Conservation (phyloP, 2,113 vertebrate genomes). For the Semnornis frantzii region DNA sequence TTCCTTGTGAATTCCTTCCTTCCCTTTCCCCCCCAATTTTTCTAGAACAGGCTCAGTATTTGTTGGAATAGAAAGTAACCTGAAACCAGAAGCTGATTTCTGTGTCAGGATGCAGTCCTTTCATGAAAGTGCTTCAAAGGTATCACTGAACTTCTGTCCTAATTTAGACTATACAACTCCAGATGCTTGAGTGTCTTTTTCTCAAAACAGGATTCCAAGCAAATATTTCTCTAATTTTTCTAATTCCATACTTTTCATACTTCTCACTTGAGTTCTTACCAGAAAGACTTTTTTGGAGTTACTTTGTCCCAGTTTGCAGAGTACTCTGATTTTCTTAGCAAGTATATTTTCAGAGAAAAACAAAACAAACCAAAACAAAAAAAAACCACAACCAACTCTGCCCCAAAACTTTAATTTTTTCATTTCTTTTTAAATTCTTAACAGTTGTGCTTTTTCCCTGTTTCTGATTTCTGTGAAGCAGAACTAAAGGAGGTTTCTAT, state of each 20-base stretch:
- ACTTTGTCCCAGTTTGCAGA: background rate
- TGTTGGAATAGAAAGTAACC: background rate
- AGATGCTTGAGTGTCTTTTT: background rate
- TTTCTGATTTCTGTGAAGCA: background rate
- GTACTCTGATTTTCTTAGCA: background rate
- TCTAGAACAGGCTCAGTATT: background rate
- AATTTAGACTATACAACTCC: background rate
- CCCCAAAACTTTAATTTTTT: too few relatives aligned
- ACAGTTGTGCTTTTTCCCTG: background rate
- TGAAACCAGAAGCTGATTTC: background rate
- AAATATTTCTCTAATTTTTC: slow-evolving; percentile 5
- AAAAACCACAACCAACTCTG: background rate
- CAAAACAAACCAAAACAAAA: background rate
- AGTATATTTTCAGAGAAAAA: background rate
- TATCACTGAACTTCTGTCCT: background rate
- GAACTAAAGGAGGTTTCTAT: background rate
- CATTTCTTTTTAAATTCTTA: background rate
- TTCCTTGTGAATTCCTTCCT: too few relatives aligned
- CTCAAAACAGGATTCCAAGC: background rate
- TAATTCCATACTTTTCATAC: background rate
- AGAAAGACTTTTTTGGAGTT: background rate
- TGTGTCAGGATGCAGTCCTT: background rate
- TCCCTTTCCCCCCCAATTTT: background rate
- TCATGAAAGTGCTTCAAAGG: background rate
- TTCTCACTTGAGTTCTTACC: background rate